Percentiles rank a stretch among this genome's conserved stretches.
Conservation (phyloP, 1,140 invertebrate genomes). For the Drosophila murphyi region DNA sequence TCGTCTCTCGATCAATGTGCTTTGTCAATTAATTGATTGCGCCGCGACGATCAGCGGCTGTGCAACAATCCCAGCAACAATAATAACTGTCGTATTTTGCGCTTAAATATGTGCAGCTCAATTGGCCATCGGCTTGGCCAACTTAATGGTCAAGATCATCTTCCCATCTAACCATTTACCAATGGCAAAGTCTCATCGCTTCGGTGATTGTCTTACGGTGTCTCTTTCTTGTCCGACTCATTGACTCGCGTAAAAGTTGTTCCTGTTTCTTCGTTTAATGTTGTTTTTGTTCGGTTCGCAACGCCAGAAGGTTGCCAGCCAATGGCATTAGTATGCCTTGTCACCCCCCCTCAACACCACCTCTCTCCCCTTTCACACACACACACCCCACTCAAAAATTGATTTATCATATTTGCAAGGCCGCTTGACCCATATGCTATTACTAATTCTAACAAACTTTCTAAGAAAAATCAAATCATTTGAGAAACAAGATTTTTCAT, state of each 20-base stretch:
- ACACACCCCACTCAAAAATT: conserved; percentile 29
- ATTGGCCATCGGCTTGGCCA: conserved; percentile 37
- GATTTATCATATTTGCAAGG: conserved; percentile 58
- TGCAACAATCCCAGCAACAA: conserved; percentile 49
- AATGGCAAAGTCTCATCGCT: conserved; percentile 6
- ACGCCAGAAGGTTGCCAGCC: conserved; percentile 38
- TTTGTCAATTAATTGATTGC: conserved; percentile 82
- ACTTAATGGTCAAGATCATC: conserved; percentile 32
- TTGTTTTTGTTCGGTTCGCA: conserved; percentile 1
- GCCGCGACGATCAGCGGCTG: conserved; percentile 36
- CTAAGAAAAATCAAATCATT: background rate
- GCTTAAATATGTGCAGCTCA: conserved; percentile 76
- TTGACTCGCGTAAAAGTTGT: conserved; percentile 62
- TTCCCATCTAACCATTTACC: conserved; percentile 6
- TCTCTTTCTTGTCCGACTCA: conserved; percentile 14
- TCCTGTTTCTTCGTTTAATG: conserved; percentile 35
- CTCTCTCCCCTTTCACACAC: background rate
- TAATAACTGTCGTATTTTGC: conserved; percentile 80
- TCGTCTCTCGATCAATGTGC: conserved; percentile 47
- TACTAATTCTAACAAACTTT: conserved; percentile 20
- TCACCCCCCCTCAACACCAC: background rate
- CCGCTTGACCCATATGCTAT: conserved; percentile 43
- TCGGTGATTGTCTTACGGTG: conserved; percentile 28
- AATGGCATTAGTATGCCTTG: background rate
- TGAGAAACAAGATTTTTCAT: background rate